A percentile compares a stretch with the other conserved stretches of the same genome.
These are phyloP conservation scores for Menura novaehollandiae DNA, from an alignment of 2,113 vertebrate genomes.

Conservation along the genomic window DNA sequence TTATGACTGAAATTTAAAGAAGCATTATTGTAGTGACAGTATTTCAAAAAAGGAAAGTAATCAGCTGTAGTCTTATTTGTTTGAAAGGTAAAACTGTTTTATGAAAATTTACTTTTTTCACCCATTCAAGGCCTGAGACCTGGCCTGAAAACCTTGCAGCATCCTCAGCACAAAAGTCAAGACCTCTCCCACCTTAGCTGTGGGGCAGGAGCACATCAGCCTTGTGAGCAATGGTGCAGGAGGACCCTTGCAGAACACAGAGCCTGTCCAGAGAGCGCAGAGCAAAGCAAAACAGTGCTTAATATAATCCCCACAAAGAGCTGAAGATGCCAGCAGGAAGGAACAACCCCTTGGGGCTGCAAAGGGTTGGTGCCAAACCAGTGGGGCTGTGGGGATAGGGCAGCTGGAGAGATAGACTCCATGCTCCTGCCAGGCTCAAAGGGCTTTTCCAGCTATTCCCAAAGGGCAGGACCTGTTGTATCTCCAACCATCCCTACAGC, in stretches of 20 bases:
- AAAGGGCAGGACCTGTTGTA: background rate
- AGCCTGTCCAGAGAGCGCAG: background rate
- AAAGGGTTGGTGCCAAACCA: accelerated
- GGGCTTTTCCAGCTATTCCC: background rate
- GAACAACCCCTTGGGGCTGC: background rate
- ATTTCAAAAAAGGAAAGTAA: background rate
- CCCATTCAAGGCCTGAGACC: background rate
- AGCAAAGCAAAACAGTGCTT: background rate
- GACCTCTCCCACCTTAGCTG: background rate
- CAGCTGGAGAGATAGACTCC: background rate
- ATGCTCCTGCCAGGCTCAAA: background rate
- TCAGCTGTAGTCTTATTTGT: background rate
- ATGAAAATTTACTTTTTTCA: background rate
- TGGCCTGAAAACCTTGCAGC: background rate
- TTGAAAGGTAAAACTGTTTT: background rate
- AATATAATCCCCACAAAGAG: background rate
- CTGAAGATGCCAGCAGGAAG: background rate
- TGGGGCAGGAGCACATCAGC: background rate
- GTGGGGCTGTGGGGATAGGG: background rate
- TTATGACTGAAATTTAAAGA: background rate
- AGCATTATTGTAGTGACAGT: background rate
- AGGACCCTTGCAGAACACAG: background rate
- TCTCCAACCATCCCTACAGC: background rate
- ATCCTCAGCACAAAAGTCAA: background rate
- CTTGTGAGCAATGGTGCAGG: background rate